Percentiles rank a stretch among this genome's conserved stretches.
These are phyloP conservation scores for Calypte anna DNA, from an alignment of 2,113 vertebrate genomes.

Conservation along the genomic window DNA sequence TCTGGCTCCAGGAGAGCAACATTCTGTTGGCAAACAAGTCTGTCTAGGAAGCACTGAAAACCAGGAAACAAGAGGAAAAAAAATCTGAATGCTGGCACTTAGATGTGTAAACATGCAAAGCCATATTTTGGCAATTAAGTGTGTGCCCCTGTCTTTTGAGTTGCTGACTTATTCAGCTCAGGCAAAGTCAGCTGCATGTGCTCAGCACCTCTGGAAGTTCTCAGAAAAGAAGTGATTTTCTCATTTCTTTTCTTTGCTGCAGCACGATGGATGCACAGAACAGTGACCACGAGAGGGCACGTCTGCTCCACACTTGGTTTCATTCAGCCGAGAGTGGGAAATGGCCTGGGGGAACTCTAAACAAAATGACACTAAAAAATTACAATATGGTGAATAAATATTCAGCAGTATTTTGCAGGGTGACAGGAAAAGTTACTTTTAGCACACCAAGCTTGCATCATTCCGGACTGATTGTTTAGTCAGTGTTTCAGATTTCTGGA, in stretches of 20 bases:
- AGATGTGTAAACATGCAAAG: not conserved
- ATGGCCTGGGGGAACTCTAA: not conserved
- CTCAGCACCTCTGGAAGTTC: not conserved
- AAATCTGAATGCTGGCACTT: not conserved
- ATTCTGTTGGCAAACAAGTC: not conserved
- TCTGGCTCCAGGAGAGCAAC: not conserved
- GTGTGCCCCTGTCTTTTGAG: not conserved
- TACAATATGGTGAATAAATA: not conserved
- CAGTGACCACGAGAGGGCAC: conserved; percentile 25
- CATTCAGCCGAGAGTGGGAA: accelerated
- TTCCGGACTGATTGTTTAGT: not conserved
- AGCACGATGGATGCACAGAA: accelerated
- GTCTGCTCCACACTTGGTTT: not conserved
- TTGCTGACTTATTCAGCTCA: not conserved
- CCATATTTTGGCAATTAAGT: not conserved
- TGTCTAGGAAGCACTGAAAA: not conserved
- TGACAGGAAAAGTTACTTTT: not conserved
- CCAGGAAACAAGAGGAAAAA: not conserved
- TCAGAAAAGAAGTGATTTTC: accelerated
- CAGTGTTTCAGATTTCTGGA: not conserved
- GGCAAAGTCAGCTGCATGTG: not conserved
- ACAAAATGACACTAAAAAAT: not conserved
- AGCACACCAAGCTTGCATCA: not conserved
- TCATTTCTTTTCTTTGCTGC: accelerated
- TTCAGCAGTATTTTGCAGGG: not conserved